Evolutionary conservation across 1,140 invertebrate species (phyloP).

Genomic region (Ganaspis sp.): DNA sequence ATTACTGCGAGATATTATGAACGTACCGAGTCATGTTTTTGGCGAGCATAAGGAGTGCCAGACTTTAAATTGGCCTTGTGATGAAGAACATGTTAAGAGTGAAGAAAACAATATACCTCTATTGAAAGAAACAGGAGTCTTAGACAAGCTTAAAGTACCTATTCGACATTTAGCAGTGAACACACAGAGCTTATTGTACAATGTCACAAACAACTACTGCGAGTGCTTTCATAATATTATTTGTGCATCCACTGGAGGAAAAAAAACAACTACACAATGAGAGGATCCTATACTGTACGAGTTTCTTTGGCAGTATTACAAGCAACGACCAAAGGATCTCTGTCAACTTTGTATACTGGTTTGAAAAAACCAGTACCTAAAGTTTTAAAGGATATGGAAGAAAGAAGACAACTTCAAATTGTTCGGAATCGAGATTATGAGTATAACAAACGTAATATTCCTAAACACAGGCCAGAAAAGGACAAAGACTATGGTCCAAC

Average conservation of each 20-base stretch:
- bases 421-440: slow-evolving; percentile 15
- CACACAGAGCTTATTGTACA: too few species aligned
- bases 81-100: slow-evolving; percentile 28
- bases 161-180: slow-evolving; percentile 42
- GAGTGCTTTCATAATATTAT: too few species aligned
- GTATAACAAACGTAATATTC: neutral
- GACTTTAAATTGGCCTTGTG: slow-evolving; percentile 54
- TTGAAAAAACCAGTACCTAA: slow-evolving; percentile 27
- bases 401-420: slow-evolving; percentile 36
- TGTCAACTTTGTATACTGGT: slow-evolving; percentile 25
- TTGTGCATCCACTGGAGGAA: slow-evolving; percentile 67
- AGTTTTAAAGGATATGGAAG: slow-evolving; percentile 35
- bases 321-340: slow-evolving; percentile 53
- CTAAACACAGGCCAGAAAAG: slow-evolving; percentile 9
- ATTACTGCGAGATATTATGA: slow-evolving; percentile 56
- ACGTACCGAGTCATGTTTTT: slow-evolving; percentile 65
- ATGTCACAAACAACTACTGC: too few species aligned
- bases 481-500: slow-evolving; percentile 54
- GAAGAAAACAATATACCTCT: slow-evolving; percentile 49
- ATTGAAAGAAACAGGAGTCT: too few species aligned
- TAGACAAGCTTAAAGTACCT: slow-evolving; percentile 38
- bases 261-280: slow-evolving; percentile 58
- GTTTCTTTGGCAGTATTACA: slow-evolving; percentile 58
- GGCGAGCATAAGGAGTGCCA: too few species aligned
- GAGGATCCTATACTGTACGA: slow-evolving; percentile 58